A percentile compares a stretch with the other conserved stretches of the same genome.
Evolutionary conservation across 2,797 vertebrate species (phyloP).

Genomic region (Gallinago stenura): DNA sequence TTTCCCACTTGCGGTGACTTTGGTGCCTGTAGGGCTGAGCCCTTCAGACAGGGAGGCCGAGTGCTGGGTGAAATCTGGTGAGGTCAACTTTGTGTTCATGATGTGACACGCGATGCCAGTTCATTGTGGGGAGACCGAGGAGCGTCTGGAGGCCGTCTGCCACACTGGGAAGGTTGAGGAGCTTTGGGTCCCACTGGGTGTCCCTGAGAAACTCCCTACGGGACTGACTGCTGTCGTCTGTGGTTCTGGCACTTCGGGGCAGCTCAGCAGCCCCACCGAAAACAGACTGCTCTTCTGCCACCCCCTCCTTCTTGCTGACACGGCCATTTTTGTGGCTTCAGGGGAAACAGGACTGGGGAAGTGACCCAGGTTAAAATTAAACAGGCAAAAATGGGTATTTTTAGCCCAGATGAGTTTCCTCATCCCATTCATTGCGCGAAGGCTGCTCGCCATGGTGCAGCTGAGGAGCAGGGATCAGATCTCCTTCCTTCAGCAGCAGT

Average conservation of each 20-base stretch:
- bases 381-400: constrained; percentile 34
- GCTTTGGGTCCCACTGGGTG: background rate
- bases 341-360: constrained; percentile 32
- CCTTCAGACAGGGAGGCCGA: background rate
- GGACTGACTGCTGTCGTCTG: accelerated
- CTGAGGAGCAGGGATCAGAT: background rate
- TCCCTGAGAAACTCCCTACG: background rate
- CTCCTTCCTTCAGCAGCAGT: background rate
- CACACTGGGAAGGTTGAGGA: background rate
- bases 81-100: accelerated
- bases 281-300: background rate
- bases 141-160: accelerated
- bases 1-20: background rate
- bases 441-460: background rate
- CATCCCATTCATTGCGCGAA: background rate
- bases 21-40: background rate
- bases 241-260: background rate
- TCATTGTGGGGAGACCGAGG: accelerated
- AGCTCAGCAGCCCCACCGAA: background rate
- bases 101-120: background rate
- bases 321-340: background rate
- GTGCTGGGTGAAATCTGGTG: background rate
- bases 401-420: constrained; percentile 30
- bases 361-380: constrained; percentile 45
- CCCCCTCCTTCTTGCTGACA: background rate